phyloP scores from a whole-genome alignment of 1,140 invertebrate genomes.

The Drosophila asahinai region DNA sequence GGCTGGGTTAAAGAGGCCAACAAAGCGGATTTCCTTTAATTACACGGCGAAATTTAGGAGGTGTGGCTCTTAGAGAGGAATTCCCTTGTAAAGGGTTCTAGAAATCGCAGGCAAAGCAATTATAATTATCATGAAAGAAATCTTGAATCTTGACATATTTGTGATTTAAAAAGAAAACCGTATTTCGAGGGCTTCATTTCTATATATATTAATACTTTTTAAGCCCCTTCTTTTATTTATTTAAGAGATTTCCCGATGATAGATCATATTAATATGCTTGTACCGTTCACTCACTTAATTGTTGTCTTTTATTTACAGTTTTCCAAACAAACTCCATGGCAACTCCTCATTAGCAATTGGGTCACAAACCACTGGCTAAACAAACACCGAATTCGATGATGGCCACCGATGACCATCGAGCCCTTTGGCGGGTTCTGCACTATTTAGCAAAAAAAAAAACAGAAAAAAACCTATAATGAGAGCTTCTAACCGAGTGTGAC shows the following conservation, averaged over 20 bases:
- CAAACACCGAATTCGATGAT: slow-evolving; percentile 16
- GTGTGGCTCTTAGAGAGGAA: neutral
- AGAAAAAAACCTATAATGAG: neutral
- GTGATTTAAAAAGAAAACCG: neutral
- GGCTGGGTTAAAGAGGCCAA: slow-evolving; percentile 7
- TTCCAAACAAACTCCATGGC: slow-evolving; percentile 23
- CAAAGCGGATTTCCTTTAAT: slow-evolving; percentile 26
- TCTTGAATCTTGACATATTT: neutral
- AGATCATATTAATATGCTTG: neutral
- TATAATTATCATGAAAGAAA: neutral
- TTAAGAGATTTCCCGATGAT: neutral
- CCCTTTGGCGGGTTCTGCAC: slow-evolving; percentile 38
- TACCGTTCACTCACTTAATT: slow-evolving; percentile 14
- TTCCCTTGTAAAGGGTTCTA: neutral
- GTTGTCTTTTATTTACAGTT: slow-evolving; percentile 8
- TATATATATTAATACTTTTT: neutral
- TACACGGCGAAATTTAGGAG: neutral
- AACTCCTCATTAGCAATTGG: slow-evolving; percentile 37
- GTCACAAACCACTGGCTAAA: slow-evolving; percentile 38
- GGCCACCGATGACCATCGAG: slow-evolving; percentile 14
- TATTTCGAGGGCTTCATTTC: no score
- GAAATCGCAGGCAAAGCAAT: neutral
- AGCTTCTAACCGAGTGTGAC: slow-evolving; percentile 39
- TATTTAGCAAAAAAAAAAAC: slow-evolving; percentile 18
- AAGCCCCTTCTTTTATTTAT: neutral